Evolutionary conservation across 35 echinoderm and acorn worm genomes (phyloP).

Genomic region (Holothuria glaberrima): DNA sequence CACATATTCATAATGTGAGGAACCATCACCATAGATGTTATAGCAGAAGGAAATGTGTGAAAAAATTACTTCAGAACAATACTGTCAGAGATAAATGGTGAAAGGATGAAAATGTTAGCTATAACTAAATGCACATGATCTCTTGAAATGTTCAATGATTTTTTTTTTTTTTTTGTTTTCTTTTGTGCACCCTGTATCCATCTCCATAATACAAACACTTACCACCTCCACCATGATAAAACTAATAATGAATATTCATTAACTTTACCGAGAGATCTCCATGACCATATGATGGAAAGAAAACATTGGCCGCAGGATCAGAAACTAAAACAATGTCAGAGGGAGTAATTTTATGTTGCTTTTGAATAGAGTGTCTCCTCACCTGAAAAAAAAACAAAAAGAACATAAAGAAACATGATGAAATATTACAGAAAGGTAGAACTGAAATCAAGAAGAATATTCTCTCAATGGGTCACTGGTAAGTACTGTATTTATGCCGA

Average conservation of each 20-base stretch:
- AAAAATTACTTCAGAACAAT: too few relatives aligned
- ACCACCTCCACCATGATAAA: constrained; percentile 33
- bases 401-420: neutral
- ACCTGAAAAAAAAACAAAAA: constrained; percentile 43
- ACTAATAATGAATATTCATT: constrained; percentile 37
- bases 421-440: neutral
- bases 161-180: too few relatives aligned
- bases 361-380: constrained; percentile 39
- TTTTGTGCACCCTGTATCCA: neutral
- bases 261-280: constrained; percentile 38
- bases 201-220: neutral
- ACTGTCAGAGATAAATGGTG: too few relatives aligned
- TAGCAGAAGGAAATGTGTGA: too few relatives aligned
- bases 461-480: too few relatives aligned
- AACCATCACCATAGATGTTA: too few relatives aligned
- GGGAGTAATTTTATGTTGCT: constrained; percentile 43
- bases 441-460: neutral
- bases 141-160: too few relatives aligned
- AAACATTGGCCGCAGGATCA: constrained; percentile 33
- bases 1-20: too few relatives aligned
- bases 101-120: too few relatives aligned
- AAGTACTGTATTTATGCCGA: too few relatives aligned
- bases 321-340: constrained; percentile 62
- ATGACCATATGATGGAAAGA: constrained; percentile 11
- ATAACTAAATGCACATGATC: too few relatives aligned